Percentiles rank a stretch among this genome's conserved stretches.
These are phyloP conservation scores for Molossus molossus DNA, from an alignment of 2,797 vertebrate species.

Conservation along the genomic window DNA sequence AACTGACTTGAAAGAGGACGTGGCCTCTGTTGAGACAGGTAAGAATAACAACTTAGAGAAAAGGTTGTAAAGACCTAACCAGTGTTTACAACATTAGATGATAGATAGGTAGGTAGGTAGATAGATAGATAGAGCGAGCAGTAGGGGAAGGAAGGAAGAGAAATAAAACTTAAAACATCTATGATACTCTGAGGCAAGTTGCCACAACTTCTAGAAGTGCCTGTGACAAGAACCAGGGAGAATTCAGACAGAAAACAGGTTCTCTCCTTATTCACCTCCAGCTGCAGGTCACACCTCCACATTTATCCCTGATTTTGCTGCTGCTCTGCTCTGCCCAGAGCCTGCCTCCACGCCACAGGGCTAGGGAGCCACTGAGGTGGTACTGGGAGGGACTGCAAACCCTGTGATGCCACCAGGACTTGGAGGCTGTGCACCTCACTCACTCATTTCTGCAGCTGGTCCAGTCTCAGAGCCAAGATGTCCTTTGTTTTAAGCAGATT, in stretches of 20 bases:
- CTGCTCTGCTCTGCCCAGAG: not conserved
- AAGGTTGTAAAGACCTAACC: not conserved
- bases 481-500: not conserved
- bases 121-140: not conserved
- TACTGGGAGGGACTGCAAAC: not conserved
- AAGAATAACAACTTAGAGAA: not conserved
- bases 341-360: not conserved
- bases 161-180: not conserved
- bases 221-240: not conserved
- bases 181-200: not conserved
- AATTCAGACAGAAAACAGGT: not conserved
- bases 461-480: not conserved
- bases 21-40: not conserved
- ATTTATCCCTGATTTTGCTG: too few relatives aligned
- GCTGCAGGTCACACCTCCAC: not conserved
- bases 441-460: not conserved
- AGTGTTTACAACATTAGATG: not conserved
- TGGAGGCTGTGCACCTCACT: not conserved
- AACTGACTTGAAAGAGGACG: not conserved
- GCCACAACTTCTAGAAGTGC: not conserved
- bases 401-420: not conserved
- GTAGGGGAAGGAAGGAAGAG: not conserved
- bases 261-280: too few relatives aligned
- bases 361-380: too few relatives aligned
- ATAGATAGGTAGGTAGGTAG: not conserved